phyloP scores from a whole-genome alignment of 1,140 invertebrate species.

The Drosophila eugracilis region DNA sequence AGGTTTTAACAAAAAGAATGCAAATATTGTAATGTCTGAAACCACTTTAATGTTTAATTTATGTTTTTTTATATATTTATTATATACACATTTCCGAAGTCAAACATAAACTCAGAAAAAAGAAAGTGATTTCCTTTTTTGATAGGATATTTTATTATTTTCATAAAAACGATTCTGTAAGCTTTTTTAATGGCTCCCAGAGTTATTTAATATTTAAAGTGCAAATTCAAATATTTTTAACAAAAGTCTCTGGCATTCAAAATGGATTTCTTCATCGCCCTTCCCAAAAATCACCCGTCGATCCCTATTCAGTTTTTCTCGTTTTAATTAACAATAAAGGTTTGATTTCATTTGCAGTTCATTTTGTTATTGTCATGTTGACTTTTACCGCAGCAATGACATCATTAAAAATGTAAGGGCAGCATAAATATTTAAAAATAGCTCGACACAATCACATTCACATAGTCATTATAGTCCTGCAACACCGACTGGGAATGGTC shows the following conservation, averaged over 20 bases:
- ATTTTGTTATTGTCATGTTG: slow-evolving; percentile 66
- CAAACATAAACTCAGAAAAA: no score
- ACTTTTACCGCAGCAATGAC: slow-evolving; percentile 64
- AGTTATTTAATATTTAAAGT: not conserved
- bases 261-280: slow-evolving; percentile 2
- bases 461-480: slow-evolving; percentile 27
- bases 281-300: no score
- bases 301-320: slow-evolving; percentile 35
- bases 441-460: slow-evolving; percentile 10
- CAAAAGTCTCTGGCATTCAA: slow-evolving; percentile 10
- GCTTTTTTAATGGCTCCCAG: not conserved
- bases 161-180: not conserved
- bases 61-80: not conserved
- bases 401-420: slow-evolving; percentile 63
- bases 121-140: no score
- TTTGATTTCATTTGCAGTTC: slow-evolving; percentile 60
- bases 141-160: no score
- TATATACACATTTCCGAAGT: not conserved
- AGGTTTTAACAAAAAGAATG: no score
- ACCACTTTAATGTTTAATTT: not conserved
- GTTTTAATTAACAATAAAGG: slow-evolving; percentile 42
- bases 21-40: no score
- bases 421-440: slow-evolving; percentile 61
- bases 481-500: slow-evolving; percentile 25
- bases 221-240: slow-evolving; percentile 1